phyloP scores from a whole-genome alignment of 2,888 invertebrate genomes.

The Ferrisia virgata region DNA sequence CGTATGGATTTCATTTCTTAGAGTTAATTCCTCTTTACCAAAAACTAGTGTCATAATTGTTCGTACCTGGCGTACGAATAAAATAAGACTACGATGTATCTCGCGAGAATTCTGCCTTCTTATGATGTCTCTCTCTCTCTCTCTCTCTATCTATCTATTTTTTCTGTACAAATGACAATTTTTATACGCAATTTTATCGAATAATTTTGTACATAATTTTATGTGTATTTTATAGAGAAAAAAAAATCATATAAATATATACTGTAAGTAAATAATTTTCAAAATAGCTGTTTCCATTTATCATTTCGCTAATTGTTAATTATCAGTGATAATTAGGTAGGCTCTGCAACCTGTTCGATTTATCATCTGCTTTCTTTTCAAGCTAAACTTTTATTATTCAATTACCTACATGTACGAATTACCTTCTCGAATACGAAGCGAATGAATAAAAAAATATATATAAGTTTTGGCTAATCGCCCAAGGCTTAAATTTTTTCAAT shows the following conservation, averaged over 20 bases:
- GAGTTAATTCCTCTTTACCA: not conserved
- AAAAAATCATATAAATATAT: not conserved
- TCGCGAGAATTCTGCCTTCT: not conserved
- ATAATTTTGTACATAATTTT: slow-evolving; percentile 35
- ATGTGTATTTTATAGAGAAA: slow-evolving; percentile 32
- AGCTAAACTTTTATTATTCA: too few species aligned
- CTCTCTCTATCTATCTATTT: not conserved
- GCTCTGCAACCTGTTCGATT: too few species aligned
- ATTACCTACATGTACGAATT: too few species aligned
- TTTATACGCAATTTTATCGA: slow-evolving; percentile 23
- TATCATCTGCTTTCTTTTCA: too few species aligned
- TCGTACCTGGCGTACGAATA: not conserved
- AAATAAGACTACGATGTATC: slow-evolving; percentile 3
- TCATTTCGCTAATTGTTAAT: too few species aligned
- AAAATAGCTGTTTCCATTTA: too few species aligned
- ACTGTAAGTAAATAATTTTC: not conserved
- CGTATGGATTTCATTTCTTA: not conserved
- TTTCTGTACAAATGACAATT: slow-evolving; percentile 32
- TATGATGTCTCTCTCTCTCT: not conserved
- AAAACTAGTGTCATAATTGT: slow-evolving; percentile 14
- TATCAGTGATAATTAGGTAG: too few species aligned
- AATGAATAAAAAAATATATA: too few species aligned
- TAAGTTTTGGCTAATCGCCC: slow-evolving; percentile 11
- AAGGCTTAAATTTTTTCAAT: not conserved
- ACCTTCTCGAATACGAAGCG: too few species aligned